Conservation (phyloP, 2,797 vertebrate species). For the Pseudomugil gertrudae region DNA sequence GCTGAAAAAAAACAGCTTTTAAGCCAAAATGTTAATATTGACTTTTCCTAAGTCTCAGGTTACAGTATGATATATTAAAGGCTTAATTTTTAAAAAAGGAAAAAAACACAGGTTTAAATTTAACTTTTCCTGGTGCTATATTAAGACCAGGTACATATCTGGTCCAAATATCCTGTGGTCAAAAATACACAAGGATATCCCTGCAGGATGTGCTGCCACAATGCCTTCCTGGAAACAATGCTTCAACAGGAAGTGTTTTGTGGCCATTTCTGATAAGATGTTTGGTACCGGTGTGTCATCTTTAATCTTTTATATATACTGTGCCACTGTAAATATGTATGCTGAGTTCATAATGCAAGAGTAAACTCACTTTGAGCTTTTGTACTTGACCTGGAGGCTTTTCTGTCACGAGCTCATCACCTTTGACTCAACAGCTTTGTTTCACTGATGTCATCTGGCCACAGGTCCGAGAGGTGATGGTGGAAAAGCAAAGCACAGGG, state of each 20-base stretch:
- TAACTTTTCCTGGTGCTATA: slow-evolving; percentile 23
- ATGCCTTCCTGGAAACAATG: slow-evolving; percentile 50
- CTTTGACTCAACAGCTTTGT: slow-evolving; percentile 33
- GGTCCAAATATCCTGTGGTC: slow-evolving; percentile 52
- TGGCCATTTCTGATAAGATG: slow-evolving; percentile 22
- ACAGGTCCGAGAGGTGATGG: slow-evolving; percentile 41
- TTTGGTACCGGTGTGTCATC: neutral
- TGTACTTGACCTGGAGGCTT: slow-evolving; percentile 33
- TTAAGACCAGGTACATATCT: slow-evolving; percentile 40
- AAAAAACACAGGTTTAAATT: neutral
- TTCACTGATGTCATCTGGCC: slow-evolving; percentile 39
- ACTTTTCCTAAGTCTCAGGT: too few species aligned
- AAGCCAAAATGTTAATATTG: too few species aligned
- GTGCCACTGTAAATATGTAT: too few species aligned
- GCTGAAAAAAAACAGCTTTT: neutral
- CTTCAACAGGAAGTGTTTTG: slow-evolving; percentile 55
- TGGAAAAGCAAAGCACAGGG: slow-evolving; percentile 14
- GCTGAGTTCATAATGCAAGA: slow-evolving; percentile 30
- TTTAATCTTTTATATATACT: too few species aligned
- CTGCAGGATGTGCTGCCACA: slow-evolving; percentile 52
- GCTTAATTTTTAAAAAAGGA: neutral
- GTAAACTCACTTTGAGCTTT: slow-evolving; percentile 20
- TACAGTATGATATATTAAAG: neutral
- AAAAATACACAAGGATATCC: slow-evolving; percentile 68
- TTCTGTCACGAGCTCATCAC: slow-evolving; percentile 27